phyloP scores from a whole-genome alignment of 2,113 vertebrate genomes.

The Phalacrocorax carbo region DNA sequence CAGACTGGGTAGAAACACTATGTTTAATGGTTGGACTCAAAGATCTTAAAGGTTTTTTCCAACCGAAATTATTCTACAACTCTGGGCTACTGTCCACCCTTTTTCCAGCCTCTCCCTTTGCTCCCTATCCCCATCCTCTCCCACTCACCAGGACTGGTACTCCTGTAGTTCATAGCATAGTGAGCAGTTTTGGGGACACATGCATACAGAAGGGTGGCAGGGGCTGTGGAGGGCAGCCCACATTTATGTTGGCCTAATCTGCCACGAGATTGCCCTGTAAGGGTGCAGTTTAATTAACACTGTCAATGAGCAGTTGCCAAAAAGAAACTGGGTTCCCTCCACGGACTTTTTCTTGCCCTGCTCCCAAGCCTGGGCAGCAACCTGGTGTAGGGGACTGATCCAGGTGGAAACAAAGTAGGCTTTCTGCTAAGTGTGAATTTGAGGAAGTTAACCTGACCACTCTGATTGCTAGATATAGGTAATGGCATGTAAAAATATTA shows the following conservation, averaged over 20 bases:
- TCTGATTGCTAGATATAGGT: not conserved
- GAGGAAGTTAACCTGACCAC: not conserved
- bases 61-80: not conserved
- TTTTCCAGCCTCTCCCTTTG: no score
- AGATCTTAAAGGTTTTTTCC: not conserved
- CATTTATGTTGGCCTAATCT: not conserved
- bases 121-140: not conserved
- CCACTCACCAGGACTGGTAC: not conserved
- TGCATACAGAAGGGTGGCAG: not conserved
- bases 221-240: not conserved
- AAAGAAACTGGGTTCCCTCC: not conserved
- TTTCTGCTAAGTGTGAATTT: not conserved
- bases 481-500: not conserved
- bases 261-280: not conserved
- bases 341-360: not conserved
- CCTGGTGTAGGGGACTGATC: accelerated
- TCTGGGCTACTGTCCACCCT: not conserved
- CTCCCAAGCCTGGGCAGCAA: not conserved
- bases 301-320: not conserved
- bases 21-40: not conserved
- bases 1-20: not conserved
- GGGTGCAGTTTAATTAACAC: not conserved
- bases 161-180: not conserved
- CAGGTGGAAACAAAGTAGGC: not conserved
- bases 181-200: not conserved